Evolutionary conservation across 1,140 invertebrate species (phyloP).

Genomic region (Schlechtendalia chinensis): DNA sequence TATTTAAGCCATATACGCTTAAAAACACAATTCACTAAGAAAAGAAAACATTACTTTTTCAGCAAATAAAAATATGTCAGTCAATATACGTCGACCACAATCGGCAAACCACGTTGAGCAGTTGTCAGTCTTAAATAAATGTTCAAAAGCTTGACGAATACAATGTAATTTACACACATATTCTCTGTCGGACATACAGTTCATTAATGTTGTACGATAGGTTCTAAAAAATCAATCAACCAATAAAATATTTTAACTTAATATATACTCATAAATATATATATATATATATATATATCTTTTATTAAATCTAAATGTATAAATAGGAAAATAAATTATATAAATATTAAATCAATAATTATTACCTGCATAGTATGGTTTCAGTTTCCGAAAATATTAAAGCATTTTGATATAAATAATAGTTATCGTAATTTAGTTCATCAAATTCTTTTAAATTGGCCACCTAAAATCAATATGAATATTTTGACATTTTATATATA

Average conservation of each 20-base stretch:
- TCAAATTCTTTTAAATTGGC: constrained; percentile 87
- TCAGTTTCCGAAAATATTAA: constrained; percentile 73
- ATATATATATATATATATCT: too few species aligned
- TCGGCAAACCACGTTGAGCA: constrained; percentile 82
- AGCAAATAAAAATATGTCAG: constrained; percentile 81
- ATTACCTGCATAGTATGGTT: constrained; percentile 73
- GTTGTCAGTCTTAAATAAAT: constrained; percentile 70
- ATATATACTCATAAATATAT: too few species aligned
- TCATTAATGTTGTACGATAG: constrained; percentile 79
- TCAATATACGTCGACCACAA: constrained; percentile 82
- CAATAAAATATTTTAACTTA: not conserved
- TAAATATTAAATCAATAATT: constrained; percentile 17
- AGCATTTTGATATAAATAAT: constrained; percentile 78
- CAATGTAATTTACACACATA: constrained; percentile 94
- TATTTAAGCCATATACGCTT: too few species aligned
- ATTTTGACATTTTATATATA: too few species aligned
- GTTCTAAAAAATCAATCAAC: constrained; percentile 58
- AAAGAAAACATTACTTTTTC: constrained; percentile 68
- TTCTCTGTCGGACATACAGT: constrained; percentile 86
- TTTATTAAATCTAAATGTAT: not conserved
- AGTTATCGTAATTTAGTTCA: constrained; percentile 74
- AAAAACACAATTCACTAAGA: not conserved
- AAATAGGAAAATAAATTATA: not conserved
- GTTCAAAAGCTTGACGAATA: constrained; percentile 78
- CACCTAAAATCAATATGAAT: constrained; percentile 62